Conservation (phyloP, 1,140 invertebrate genomes). For the Nephila pilipes region DNA sequence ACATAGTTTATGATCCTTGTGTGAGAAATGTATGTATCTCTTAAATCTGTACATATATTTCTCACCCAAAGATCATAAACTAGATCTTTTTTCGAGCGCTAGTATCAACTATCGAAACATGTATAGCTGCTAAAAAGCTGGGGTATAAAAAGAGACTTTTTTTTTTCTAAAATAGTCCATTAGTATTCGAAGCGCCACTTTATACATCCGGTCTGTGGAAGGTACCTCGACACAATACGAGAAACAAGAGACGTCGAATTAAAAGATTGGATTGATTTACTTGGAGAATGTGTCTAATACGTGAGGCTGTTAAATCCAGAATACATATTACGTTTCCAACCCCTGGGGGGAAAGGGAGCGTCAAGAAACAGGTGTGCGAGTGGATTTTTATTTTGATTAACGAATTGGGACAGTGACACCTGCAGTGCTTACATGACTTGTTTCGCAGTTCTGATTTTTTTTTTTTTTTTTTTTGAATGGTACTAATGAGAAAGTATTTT, state of each 20-base stretch:
- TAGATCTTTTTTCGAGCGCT: no score
- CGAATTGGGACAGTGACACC: neutral
- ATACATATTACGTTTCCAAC: neutral
- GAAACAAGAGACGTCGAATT: neutral
- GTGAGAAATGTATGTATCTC: no score
- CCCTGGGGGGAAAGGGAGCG: neutral
- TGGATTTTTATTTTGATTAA: neutral
- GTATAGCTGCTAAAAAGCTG: no score
- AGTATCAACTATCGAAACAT: no score
- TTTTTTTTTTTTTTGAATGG: no score
- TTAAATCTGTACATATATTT: no score
- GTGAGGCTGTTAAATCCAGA: neutral
- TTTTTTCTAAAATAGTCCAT: neutral
- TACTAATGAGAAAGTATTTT: neutral
- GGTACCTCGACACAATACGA: neutral
- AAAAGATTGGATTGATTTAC: slow-evolving; percentile 15
- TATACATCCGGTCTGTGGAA: neutral
- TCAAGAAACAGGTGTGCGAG: neutral
- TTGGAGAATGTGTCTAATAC: neutral
- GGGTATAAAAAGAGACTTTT: neutral
- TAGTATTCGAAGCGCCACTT: neutral
- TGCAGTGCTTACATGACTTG: neutral
- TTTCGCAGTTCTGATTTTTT: neutral
- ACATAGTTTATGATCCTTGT: no score
- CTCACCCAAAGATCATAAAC: no score